These are phyloP conservation scores for Anabas testudineus DNA, from an alignment of 2,797 vertebrate genomes.

Conservation along the genomic window DNA sequence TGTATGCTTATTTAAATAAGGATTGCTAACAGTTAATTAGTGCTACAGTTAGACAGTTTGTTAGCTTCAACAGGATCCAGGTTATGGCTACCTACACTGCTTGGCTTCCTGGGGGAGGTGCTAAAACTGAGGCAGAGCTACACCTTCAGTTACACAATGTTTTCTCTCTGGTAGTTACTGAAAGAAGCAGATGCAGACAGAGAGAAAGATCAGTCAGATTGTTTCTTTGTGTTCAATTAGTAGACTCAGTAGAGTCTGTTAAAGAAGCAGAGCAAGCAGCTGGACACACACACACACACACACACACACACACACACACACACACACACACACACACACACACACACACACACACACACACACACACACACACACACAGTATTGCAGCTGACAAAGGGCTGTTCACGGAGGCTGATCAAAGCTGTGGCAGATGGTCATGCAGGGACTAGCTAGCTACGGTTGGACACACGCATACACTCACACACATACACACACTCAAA, in stretches of 20 bases:
- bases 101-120: not conserved
- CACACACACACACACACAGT: constrained; percentile 27
- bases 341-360: constrained; percentile 29
- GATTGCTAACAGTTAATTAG: no score
- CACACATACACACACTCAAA: constrained; percentile 5
- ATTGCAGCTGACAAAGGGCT: constrained; percentile 74
- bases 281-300: constrained; percentile 44
- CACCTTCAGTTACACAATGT: constrained; percentile 7
- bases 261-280: constrained; percentile 72
- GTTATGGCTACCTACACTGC: not conserved
- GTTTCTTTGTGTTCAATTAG: constrained; percentile 79
- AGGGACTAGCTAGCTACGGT: constrained; percentile 63
- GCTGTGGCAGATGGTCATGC: constrained; percentile 80
- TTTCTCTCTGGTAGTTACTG: constrained; percentile 8
- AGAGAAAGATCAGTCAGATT: constrained; percentile 55
- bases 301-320: constrained; percentile 36
- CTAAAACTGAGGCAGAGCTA: constrained; percentile 11
- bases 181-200: constrained; percentile 58
- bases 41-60: no score
- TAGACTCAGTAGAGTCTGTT: constrained; percentile 71
- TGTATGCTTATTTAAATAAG: no score
- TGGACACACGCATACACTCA: constrained; percentile 46
- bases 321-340: constrained; percentile 40
- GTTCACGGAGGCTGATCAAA: constrained; percentile 84
- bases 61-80: not conserved